Base-by-base conservation (phyloP, 2,888 invertebrate species). In the Harpalus rubripes region DNA sequence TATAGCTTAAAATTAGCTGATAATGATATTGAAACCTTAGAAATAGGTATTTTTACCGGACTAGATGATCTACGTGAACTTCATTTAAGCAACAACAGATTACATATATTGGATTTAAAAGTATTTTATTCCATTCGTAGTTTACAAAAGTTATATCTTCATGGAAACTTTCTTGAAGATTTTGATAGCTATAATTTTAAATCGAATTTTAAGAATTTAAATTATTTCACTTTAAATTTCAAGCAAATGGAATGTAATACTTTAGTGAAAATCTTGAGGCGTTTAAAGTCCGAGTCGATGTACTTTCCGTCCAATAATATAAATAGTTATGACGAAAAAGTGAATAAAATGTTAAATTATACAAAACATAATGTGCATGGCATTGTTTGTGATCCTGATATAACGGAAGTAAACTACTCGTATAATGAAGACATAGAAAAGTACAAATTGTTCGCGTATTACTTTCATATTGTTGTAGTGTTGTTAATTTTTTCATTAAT, bases 301-400 rank as follows among this genome's bases (percentile, higher is more conserved):
- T 32, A 32, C 32, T 32, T 32, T 32, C 5, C 32, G 5, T 32
- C 6, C 5, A 6, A 32, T 3, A 32, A 32, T n/a, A n/a, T n/a
- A 5, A 32, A 6, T 32, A 32, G 6, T 32, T 32, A 32, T 32
- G 32, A 32, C 32, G 32, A 1, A 32, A 32, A 32, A 32, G 32
- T 32, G 1, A 32, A 32, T 32, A 32, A 32, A 32, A 4, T 32
- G 32, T 32, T 5, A 32, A 32, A 68, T 8, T 39, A 68, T 39
- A 16, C 15, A 5, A 41, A 32, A 39, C 68, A 68, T 68, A 68
- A 68, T 15, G 41, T 68, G 0, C 12, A 68, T 39, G 68, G 68
- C 8, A 68, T 68, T 26, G 68, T 39, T 32, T 68, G 68, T 15
- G 68, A 68, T 39, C 68, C 68, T 39, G 39, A 68, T 68, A 39